Conservation (phyloP, 2,797 vertebrate species). For the Euphonia xanthogaster region DNA sequence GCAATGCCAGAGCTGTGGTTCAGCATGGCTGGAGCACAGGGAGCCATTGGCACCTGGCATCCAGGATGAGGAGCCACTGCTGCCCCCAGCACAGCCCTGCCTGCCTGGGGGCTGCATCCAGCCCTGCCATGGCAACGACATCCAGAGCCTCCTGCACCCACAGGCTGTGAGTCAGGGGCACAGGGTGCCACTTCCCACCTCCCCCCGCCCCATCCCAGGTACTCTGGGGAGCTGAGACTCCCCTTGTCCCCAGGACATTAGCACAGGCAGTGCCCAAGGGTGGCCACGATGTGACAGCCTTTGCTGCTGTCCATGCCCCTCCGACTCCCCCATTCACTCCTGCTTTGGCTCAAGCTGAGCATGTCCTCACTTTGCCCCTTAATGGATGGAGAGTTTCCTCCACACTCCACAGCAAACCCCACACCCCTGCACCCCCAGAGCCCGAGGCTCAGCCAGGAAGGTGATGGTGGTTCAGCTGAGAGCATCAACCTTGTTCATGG, state of each 20-base stretch:
- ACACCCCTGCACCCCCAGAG: fast-evolving
- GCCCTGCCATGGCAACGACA: fast-evolving
- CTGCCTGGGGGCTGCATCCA: neutral
- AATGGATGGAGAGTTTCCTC: neutral
- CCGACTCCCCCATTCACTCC: neutral
- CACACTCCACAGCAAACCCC: neutral
- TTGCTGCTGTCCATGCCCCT: neutral
- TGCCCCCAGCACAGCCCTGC: neutral
- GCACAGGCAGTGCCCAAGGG: neutral
- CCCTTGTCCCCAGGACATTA: neutral
- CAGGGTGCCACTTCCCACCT: neutral
- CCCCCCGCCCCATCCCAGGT: neutral
- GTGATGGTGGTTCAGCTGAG: neutral
- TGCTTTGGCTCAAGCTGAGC: neutral
- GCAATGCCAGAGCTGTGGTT: neutral
- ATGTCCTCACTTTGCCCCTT: fast-evolving
- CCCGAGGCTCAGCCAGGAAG: neutral
- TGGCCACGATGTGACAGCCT: neutral
- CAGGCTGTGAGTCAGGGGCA: neutral
- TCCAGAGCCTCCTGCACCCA: neutral
- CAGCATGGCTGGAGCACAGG: neutral
- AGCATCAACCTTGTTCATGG: neutral
- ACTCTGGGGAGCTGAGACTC: fast-evolving
- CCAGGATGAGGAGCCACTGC: neutral
- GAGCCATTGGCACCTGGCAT: neutral